Evolutionary conservation across 2,113 vertebrate species (phyloP).

Genomic region (Pholis gunnellus): DNA sequence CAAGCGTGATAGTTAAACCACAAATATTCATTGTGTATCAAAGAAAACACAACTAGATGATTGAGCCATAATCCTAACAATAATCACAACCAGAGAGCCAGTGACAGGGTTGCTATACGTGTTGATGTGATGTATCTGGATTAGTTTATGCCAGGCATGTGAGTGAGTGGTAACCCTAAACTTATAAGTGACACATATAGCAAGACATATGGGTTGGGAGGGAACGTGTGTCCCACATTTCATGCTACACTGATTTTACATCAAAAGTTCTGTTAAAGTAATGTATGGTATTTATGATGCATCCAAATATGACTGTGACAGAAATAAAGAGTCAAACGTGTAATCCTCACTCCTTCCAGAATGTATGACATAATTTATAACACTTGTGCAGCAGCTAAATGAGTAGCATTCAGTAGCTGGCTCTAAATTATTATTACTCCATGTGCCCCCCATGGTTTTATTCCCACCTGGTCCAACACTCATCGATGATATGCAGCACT

Average conservation of each 20-base stretch:
- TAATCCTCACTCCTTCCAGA: background rate
- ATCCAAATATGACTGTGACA: background rate
- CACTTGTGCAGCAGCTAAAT: constrained; percentile 13
- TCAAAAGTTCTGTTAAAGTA: background rate
- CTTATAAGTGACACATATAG: constrained; percentile 48
- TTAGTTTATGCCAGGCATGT: constrained; percentile 55
- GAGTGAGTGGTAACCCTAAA: constrained; percentile 53
- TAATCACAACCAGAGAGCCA: no score
- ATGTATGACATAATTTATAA: background rate
- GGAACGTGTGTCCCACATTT: no score
- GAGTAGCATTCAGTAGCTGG: constrained; percentile 5
- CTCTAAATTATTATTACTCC: no score
- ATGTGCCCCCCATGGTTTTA: constrained; percentile 22
- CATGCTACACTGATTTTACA: no score
- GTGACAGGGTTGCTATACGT: no score
- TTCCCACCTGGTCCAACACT: constrained; percentile 42
- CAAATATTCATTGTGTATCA: no score
- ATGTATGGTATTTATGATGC: background rate
- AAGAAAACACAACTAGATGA: no score
- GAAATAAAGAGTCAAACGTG: no score
- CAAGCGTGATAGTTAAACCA: no score
- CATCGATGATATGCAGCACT: constrained; percentile 17
- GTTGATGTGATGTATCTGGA: background rate
- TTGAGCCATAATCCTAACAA: no score
- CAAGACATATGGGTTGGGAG: no score